Percentiles rank a stretch among this genome's conserved stretches.
Conservation (phyloP, 2,888 invertebrate genomes). For the Brachyptera putata region DNA sequence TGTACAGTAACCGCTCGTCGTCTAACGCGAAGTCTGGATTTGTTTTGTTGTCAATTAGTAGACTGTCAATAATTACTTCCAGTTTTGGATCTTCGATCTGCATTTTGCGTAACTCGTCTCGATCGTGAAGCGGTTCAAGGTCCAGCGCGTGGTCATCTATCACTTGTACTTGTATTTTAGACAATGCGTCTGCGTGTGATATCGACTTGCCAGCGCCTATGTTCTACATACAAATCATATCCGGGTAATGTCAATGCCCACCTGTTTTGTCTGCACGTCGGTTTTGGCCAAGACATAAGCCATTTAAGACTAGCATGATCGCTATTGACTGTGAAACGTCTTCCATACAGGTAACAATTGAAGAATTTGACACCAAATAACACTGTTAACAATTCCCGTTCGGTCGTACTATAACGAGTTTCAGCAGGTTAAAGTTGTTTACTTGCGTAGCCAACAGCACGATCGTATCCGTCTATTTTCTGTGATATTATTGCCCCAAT, state of each 20-base stretch:
- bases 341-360: not conserved
- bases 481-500: not conserved
- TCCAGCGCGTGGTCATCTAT: not conserved
- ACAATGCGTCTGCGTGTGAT: not conserved
- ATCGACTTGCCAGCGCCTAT: not conserved
- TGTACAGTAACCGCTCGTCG: not conserved
- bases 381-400: not conserved
- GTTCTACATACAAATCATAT: not conserved
- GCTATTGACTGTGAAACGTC: not conserved
- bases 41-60: not conserved
- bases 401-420: not conserved
- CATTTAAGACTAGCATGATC: not conserved
- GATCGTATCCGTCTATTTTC: not conserved
- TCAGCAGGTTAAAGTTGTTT: not conserved
- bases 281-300: not conserved
- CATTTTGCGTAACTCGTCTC: not conserved
- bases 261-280: not conserved
- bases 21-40: not conserved
- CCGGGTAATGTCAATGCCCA: not conserved
- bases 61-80: not conserved
- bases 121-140: not conserved
- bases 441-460: not conserved
- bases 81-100: not conserved
- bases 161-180: not conserved
- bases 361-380: not conserved